Percentiles rank a stretch among this genome's conserved stretches.
These are phyloP conservation scores for Theodoxus fluviatilis DNA, from an alignment of 2,888 invertebrate genomes.

Conservation along the genomic window DNA sequence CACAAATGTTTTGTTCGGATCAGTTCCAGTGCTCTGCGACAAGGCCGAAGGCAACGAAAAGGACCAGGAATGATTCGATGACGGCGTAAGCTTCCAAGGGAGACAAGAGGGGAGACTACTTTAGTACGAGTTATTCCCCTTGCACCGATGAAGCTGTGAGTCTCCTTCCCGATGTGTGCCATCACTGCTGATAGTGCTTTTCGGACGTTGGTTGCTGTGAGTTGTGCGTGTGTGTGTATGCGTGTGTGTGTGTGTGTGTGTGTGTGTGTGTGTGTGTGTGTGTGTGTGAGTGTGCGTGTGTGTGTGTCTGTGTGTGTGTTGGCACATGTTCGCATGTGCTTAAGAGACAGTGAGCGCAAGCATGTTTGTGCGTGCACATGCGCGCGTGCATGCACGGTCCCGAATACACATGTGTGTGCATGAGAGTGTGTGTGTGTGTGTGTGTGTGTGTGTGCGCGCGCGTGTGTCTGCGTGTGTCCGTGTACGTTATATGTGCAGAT, in stretches of 20 bases:
- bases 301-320: conserved; percentile 11
- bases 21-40: too few species aligned
- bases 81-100: too few species aligned
- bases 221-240: conserved; percentile 11
- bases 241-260: conserved; percentile 14
- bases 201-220: too few species aligned
- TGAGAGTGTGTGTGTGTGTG: conserved; percentile 1
- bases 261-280: conserved; percentile 10
- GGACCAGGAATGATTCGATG: too few species aligned
- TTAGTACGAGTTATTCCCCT: too few species aligned
- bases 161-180: too few species aligned
- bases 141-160: too few species aligned
- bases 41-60: too few species aligned
- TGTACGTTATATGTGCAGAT: too few species aligned
- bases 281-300: not conserved
- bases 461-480: not conserved
- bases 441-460: not conserved
- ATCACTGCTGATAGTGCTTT: too few species aligned
- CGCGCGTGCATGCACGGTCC: not conserved
- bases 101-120: too few species aligned
- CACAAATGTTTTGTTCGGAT: too few species aligned
- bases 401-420: not conserved
- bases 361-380: not conserved
- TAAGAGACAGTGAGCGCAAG: not conserved
- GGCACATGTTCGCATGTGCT: not conserved